phyloP scores from a whole-genome alignment of 2,113 vertebrate genomes.

The Pelecanoides urinatrix region DNA sequence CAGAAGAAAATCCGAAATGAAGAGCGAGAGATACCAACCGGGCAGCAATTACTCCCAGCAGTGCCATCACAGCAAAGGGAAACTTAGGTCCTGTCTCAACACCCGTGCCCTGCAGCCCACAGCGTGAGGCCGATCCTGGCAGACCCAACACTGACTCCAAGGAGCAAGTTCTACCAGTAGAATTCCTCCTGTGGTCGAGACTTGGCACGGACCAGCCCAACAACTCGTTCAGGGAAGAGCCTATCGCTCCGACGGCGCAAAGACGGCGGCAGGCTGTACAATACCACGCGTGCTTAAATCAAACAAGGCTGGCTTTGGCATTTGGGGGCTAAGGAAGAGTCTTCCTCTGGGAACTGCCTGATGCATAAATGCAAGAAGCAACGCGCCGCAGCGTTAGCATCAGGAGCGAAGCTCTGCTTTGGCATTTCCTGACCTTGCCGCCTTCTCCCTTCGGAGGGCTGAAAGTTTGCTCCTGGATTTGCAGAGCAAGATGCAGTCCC shows the following conservation, averaged over 20 bases:
- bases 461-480: background rate
- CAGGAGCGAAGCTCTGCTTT: background rate
- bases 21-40: background rate
- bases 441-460: background rate
- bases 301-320: background rate
- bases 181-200: background rate
- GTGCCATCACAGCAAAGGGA: background rate
- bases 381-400: accelerated
- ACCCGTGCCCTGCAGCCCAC: accelerated
- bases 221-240: background rate
- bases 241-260: accelerated
- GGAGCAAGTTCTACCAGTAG: background rate
- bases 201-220: background rate
- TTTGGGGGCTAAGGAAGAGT: background rate
- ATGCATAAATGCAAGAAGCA: background rate
- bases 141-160: accelerated
- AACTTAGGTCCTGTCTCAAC: background rate
- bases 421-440: background rate
- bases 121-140: accelerated
- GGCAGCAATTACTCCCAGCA: background rate
- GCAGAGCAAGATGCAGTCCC: no score
- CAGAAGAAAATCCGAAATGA: accelerated
- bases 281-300: accelerated
- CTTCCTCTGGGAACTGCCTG: background rate
- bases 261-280: accelerated